Base-by-base conservation (phyloP, 2,888 invertebrate species). In the Papilio gigon region DNA sequence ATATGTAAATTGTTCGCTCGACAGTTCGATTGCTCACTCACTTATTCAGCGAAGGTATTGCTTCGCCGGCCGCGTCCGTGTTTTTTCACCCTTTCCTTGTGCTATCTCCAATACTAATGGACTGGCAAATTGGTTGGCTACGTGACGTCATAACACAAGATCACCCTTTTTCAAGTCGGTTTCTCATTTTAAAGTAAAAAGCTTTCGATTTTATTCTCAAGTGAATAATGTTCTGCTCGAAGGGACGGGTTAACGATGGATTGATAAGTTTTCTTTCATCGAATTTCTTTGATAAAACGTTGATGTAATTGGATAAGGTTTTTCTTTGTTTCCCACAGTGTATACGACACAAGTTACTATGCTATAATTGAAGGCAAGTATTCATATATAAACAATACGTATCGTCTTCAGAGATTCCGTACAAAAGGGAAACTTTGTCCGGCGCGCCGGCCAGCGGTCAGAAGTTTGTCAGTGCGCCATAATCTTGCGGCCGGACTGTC, bases 61-160 rank as follows among this genome's bases (percentile, higher is more conserved):
- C 14, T 53, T 44, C 25, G n/a, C 17, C 65, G 64, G 20, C 22
- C 50, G 50, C 68, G 60, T 68, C 22, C 50, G 50, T 65, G 60
- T 68, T 68, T 68, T 68, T 68, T 68, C 68, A 68, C 68, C 68
- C 68, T 60, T 68, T 68, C 42, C 64, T 30, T 22, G 40, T 53
- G 37, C 67, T 30, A 60, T 67, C 76, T 74, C 72, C 78, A 75
- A 81, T 80, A 81, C 81, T 87, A 89, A 89, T 89, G 88, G 85
- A 79, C 82, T 87, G 89, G 84, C 84, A 89, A 90, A 89, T 88
- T 88, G 84, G 79, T 72, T 65, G 66, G 76, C 77, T 83, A 88
- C 89, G 89, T 89, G 88, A 89, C 88, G 77, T 76, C 79, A 80
- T 78, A 78, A 77, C 80, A 78, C 76, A 50, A 64, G 71, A 66